phyloP scores from a whole-genome alignment of 2,797 vertebrate genomes.

The Gadopsis marmoratus region DNA sequence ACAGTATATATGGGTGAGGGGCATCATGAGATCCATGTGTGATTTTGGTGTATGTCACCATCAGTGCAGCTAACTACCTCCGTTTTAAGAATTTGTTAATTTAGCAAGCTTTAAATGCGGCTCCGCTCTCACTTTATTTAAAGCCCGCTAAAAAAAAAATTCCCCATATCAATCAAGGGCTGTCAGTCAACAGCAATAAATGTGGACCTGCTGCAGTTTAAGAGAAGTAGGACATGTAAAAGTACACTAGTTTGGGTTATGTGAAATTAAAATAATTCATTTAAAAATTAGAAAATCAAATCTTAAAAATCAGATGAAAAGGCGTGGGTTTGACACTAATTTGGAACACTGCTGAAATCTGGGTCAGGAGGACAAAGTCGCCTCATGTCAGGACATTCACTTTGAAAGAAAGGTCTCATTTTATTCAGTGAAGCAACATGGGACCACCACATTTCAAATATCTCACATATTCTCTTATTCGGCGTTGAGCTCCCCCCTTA shows the following conservation, averaged over 20 bases:
- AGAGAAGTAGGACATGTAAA: background rate
- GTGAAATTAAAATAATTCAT: background rate
- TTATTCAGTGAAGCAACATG: background rate
- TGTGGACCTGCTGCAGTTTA: background rate
- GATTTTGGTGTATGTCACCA: conserved; percentile 19
- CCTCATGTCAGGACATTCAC: background rate
- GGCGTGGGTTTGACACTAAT: background rate
- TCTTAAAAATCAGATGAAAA: background rate
- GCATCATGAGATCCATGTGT: conserved; percentile 26
- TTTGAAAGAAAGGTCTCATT: conserved; percentile 9
- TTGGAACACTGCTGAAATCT: background rate
- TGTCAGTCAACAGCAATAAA: conserved; percentile 27
- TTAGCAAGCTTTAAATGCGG: conserved; percentile 39
- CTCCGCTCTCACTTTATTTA: conserved; percentile 42
- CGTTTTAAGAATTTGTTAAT: conserved; percentile 55
- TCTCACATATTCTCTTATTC: background rate
- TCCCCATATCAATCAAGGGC: conserved; percentile 29
- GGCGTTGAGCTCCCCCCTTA: too few relatives aligned
- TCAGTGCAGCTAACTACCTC: conserved; percentile 29
- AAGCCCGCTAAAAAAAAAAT: conserved; percentile 42
- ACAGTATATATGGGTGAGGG: conserved; percentile 28
- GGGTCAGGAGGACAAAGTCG: background rate
- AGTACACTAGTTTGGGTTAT: background rate
- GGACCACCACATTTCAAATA: background rate
- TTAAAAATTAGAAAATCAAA: background rate